Evolutionary conservation across 1,140 invertebrate genomes (phyloP).

Genomic region (Zaprionus tsacasi): DNA sequence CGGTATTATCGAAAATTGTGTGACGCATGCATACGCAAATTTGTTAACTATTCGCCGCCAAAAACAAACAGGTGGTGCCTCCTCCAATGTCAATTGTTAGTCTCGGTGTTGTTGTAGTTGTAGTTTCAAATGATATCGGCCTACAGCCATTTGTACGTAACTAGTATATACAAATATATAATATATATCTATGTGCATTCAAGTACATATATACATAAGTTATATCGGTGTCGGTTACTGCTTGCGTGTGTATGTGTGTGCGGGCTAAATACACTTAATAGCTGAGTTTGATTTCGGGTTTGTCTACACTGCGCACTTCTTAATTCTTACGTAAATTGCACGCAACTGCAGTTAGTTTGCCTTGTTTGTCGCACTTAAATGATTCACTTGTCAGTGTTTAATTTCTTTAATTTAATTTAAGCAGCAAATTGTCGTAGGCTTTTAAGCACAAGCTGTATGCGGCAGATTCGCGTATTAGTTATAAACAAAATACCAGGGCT

Average conservation of each 20-base stretch:
- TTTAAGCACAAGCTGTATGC: constrained; percentile 24
- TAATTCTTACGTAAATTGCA: constrained; percentile 50
- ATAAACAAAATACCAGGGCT: constrained; percentile 55
- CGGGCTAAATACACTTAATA: constrained; percentile 13
- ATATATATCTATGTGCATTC: not conserved
- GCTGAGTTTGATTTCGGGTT: constrained; percentile 17
- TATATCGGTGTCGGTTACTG: constrained; percentile 5
- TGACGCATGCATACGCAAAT: constrained; percentile 33
- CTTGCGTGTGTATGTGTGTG: constrained; percentile 8
- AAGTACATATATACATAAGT: constrained; percentile 12
- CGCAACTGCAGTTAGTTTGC: constrained; percentile 24
- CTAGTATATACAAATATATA: not conserved
- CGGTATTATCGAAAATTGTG: constrained; percentile 19
- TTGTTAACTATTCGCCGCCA: constrained; percentile 40
- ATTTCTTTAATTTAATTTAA: constrained; percentile 36
- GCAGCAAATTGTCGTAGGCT: constrained; percentile 11
- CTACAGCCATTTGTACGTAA: constrained; percentile 11
- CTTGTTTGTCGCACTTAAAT: constrained; percentile 5
- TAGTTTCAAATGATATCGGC: constrained; percentile 23
- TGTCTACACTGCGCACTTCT: constrained; percentile 36
- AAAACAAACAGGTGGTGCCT: constrained; percentile 54
- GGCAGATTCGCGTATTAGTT: constrained; percentile 45
- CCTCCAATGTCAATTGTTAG: constrained; percentile 48
- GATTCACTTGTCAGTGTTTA: constrained; percentile 20
- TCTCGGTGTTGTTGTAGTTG: constrained; percentile 5